A percentile compares a stretch with the other conserved stretches of the same genome.
Evolutionary conservation across 2,113 vertebrate genomes (phyloP).

Genomic region (Octodon degus): DNA sequence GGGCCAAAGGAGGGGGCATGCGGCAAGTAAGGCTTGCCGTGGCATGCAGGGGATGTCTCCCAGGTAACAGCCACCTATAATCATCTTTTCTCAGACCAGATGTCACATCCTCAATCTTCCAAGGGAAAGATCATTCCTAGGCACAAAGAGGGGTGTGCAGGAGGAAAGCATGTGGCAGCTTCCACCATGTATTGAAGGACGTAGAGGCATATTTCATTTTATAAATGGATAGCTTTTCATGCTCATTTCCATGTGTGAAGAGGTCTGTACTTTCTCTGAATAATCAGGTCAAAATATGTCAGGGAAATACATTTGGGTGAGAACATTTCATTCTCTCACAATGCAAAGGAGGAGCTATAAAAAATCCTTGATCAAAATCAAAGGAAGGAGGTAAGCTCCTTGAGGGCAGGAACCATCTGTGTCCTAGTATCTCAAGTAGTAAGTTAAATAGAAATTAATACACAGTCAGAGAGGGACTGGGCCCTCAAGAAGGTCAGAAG

Average conservation of each 20-base stretch:
- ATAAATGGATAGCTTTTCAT: neutral
- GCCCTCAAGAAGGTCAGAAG: neutral
- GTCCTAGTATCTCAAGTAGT: neutral
- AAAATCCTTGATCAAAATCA: neutral
- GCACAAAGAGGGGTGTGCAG: neutral
- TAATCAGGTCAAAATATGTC: neutral
- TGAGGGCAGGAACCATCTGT: slow-evolving; percentile 13
- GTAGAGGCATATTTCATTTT: neutral
- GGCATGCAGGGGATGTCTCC: neutral
- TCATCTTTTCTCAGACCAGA: neutral
- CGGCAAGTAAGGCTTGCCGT: neutral
- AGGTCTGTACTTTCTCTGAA: neutral
- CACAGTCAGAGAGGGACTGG: neutral
- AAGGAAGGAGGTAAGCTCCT: neutral
- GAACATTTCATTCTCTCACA: neutral
- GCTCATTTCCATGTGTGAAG: neutral
- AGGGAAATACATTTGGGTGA: neutral
- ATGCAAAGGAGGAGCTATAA: neutral
- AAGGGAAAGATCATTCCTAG: neutral
- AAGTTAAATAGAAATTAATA: neutral
- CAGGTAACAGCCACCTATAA: neutral
- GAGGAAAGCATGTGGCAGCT: neutral
- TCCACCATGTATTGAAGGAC: neutral
- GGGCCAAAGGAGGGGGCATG: neutral
- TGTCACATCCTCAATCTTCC: neutral